These are phyloP conservation scores for Sylvilagus bachmani DNA, from an alignment of 2,113 vertebrate genomes.

Conservation along the genomic window DNA sequence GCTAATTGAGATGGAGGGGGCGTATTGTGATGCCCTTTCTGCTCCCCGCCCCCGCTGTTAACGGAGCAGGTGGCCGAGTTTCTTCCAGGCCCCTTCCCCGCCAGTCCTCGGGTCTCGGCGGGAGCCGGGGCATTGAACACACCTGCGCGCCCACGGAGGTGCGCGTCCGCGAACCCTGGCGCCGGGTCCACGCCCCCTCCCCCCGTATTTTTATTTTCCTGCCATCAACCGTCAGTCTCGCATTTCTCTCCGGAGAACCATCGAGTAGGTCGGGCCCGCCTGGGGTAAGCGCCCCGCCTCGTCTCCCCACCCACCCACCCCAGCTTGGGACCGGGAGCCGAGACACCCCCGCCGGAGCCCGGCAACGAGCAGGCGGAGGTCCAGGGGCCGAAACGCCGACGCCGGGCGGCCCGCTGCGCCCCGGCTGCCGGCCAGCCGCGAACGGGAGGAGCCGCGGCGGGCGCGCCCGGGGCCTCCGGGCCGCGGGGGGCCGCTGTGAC, in stretches of 20 bases:
- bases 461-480: conserved; percentile 71
- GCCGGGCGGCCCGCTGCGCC: background rate
- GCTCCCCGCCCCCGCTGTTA: background rate
- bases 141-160: conserved; percentile 66
- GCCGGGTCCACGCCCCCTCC: conserved; percentile 66
- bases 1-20: rapidly evolving
- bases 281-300: conserved; percentile 23
- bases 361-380: background rate
- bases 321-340: background rate
- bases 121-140: background rate
- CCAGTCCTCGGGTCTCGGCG: background rate
- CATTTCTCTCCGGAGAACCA: background rate
- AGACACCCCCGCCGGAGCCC: too few relatives aligned
- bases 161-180: conserved; percentile 44
- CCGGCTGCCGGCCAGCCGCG: background rate
- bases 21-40: background rate
- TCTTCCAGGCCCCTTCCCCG: background rate
- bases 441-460: background rate
- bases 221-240: conserved; percentile 69
- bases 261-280: background rate
- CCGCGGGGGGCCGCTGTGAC: conserved; percentile 82
- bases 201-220: conserved; percentile 27
- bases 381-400: background rate
- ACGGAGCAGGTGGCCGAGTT: background rate
- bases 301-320: background rate